Base-by-base conservation (phyloP, 2,888 invertebrate genomes). In the Drosophila siamana region DNA sequence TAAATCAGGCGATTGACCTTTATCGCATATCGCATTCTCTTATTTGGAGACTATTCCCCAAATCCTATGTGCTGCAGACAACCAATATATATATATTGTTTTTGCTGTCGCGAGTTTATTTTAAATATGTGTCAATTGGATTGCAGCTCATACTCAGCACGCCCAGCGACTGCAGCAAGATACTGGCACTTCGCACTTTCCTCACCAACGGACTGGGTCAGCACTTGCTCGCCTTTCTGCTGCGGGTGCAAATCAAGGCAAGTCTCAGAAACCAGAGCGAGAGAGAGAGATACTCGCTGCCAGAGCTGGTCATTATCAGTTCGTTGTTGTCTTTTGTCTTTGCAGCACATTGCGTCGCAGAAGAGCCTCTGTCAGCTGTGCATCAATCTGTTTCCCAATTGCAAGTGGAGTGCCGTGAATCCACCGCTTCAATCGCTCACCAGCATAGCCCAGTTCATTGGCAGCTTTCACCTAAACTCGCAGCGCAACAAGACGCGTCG, bases 341-440 rank as follows among this genome's bases (percentile, higher is more conserved):
- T 65, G 8, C 74, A 92, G 92, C 85, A 91, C 41, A 89, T 92
- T 62, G 90, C 91, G 26, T 92, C 91, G 2, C 90, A 90, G 75
- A 88, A 86, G 69, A 89, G 91, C 74, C 82, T 91, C 41, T 86
- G 89, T 65, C 88, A 90, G 70, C 68, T 92, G 41, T 90, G 92
- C 69, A 90, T 92, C 15, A 92, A 92, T 74, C 74, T 92, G 41
- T 92, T 92, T 70, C 92, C 92, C 38, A 91, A 91, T 62, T 90
- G 91, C 66, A 86, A 86, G 24, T 92, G 92, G 92, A 87, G 90
- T 46, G 67, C 84, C 15, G 57, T 68, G 2, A 73, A 85, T 41
- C 68, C 65, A n/a, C 56, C 74, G 15, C 65, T 91, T 9, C 47
- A 65, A n/a, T 52, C 73, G 2, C 36, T 80, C 1, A 78, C 69